A percentile compares a stretch with the other conserved stretches of the same genome.
Evolutionary conservation across 2,113 vertebrate species (phyloP).

Genomic region (Eretmochelys imbricata): DNA sequence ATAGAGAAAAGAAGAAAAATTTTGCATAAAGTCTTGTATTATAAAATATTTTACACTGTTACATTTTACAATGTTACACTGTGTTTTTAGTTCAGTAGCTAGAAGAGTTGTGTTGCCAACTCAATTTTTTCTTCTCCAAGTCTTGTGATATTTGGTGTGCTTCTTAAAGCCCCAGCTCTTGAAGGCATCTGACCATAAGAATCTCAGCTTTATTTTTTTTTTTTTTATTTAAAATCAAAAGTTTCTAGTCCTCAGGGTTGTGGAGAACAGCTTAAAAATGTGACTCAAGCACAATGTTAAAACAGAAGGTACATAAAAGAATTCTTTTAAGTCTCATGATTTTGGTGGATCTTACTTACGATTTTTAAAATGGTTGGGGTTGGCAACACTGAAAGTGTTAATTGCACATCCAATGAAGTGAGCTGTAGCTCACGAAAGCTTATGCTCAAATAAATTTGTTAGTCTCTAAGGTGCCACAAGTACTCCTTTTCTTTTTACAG

Average conservation of each 20-base stretch:
- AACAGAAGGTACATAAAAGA: neutral
- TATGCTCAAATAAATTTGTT: too few species aligned
- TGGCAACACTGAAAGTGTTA: neutral
- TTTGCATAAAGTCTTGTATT: neutral
- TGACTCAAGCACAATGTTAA: neutral
- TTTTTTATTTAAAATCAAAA: neutral
- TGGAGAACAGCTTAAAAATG: neutral
- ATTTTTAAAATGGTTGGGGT: conserved; percentile 6
- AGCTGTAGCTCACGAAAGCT: too few species aligned
- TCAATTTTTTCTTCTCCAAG: neutral
- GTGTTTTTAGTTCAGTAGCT: neutral
- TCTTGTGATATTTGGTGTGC: neutral
- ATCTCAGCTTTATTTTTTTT: neutral
- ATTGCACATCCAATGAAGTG: neutral
- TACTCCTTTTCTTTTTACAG: too few species aligned
- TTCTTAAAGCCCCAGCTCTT: neutral
- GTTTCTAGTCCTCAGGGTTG: neutral
- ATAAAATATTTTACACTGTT: neutral
- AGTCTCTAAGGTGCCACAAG: too few species aligned
- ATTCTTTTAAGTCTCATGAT: neutral
- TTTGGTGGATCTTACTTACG: neutral
- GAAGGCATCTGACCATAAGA: neutral
- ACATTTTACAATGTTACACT: neutral
- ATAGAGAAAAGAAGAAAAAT: neutral
- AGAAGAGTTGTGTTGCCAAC: neutral